Evolutionary conservation across 2,888 invertebrate species (phyloP), one percentile per base, ranked within the genome.

Genomic region (Brachyptera putata): DNA sequence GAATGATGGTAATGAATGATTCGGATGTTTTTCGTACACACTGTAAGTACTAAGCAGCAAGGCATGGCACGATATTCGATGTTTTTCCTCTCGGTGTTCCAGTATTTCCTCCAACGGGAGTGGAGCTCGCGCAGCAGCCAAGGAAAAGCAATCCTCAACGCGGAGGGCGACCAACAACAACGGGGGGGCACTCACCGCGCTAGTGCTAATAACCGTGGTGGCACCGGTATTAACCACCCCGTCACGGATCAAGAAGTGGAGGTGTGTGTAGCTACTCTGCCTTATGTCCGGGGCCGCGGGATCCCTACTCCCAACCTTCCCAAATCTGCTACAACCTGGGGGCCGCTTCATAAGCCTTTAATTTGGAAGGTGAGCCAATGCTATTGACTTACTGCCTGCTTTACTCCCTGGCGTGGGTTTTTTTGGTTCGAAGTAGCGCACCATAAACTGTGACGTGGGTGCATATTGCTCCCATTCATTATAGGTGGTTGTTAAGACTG

Each of bases 271-370:
- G 73, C 76, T 65, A 77, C 76, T 58, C 71, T 76, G 67, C 77
- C 76, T 66, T 76, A 76, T 69, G 75, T 75, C 70, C 74, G 76
- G 69, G 76, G 75, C 69, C 69, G 70, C 69, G 70, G 74, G 70
- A 72, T 73, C 71, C 72, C 74, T 72, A 76, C 77, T 74, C 75
- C 77, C 70, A 77, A 80, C 75, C 77, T 81, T 72, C 80, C 80
- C 72, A 81, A 82, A 78, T 81, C 82, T 72, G 78, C 80, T 71
- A 81, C 81, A 71, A 81, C 82, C 73, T 82, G 82, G 81, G 81
- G 80, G 72, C 79, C 80, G 72, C 79, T 81, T 74, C 80, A 81
- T 76, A 82, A 81, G 78, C 80, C 81, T 75, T 78, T 81, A 75
- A 79, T 79, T 73, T 81, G 80, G 81, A 82, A 82, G 81, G 81